phyloP scores from a whole-genome alignment of 2,113 vertebrate species.

The Ranitomeya variabilis region DNA sequence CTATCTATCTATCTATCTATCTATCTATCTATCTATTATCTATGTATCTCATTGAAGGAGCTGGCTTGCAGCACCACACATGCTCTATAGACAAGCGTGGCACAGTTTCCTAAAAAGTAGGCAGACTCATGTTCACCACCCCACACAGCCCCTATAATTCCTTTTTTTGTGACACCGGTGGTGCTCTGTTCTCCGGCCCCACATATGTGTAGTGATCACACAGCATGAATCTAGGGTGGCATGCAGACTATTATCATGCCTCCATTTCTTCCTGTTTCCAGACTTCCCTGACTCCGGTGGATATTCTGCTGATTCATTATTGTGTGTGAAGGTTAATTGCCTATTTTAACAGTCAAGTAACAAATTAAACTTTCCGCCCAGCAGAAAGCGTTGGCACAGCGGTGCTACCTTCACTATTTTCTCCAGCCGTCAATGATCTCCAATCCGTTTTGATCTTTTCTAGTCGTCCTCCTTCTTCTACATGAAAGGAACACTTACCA shows the following conservation, averaged over 20 bases:
- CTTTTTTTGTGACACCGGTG: too few relatives aligned
- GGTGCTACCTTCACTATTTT: neutral
- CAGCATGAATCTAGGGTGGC: neutral
- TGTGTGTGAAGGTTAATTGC: constrained; percentile 33
- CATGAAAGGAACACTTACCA: neutral
- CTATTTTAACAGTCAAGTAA: constrained; percentile 14
- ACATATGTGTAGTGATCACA: too few relatives aligned
- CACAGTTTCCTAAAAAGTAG: too few relatives aligned
- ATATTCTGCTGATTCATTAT: neutral
- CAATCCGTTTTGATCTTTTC: constrained; percentile 10
- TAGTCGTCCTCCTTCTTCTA: neutral
- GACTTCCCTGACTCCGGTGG: neutral
- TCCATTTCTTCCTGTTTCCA: neutral
- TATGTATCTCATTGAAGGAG: neutral
- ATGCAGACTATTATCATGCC: neutral
- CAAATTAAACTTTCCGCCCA: constrained; percentile 20
- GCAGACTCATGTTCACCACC: too few relatives aligned
- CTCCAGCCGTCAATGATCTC: constrained; percentile 17
- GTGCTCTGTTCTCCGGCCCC: too few relatives aligned
- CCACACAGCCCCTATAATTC: too few relatives aligned
- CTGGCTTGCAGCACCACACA: too few relatives aligned
- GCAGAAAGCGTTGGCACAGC: neutral
- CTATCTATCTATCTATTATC: neutral
- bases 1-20: neutral
- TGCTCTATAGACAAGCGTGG: too few relatives aligned